Evolutionary conservation across 2,888 invertebrate genomes (phyloP), one percentile per base, ranked within the genome.

Genomic region (Rhyacophila evoluta): DNA sequence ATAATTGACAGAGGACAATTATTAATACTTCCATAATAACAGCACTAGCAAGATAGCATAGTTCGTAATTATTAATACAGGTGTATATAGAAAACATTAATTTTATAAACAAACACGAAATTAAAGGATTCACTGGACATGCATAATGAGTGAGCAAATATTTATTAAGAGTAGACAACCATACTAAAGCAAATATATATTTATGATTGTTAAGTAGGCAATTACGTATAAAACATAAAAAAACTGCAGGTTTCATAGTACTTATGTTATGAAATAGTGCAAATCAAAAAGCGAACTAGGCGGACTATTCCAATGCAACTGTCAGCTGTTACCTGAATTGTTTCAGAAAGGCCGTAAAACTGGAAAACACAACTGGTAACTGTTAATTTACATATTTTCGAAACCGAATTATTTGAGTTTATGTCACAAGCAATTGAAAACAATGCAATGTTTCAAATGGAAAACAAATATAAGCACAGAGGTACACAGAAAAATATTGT

Each of bases 241-340:
- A 39, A 73, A 39, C 38, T n/a, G 25, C 70, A 72, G n/a, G 71
- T 37, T 70, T 55, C 55, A 55, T 19, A 29, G 55, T 55, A 33
- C 29, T 72, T 72, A 78, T 78, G 70, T 78, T 25, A 37, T 71
- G 67, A 78, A 67, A 71, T 72, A 79, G 79, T 68, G 67, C 75
- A 75, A 79, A 75, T 75, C 72, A 72, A 72, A 74, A 75, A 68
- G 72, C 36, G 69, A 79, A 72, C 75, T 75, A 79, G 72, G 68
- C 38, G 75, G 78, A 75, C 71, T 68, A 41, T 69, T 79, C 79
- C 79, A 75, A 79, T 79, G 72, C 75, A 75, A 75, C 79, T 79
- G 79, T 67, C 75, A 75, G 75, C 75, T 79, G 79, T 75, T 79
- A 79, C 75, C 75, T 78, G 78, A 74, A 28, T 78, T 78, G 28